phyloP scores from a whole-genome alignment of 2,888 invertebrate species.

The Byasa hedistus region DNA sequence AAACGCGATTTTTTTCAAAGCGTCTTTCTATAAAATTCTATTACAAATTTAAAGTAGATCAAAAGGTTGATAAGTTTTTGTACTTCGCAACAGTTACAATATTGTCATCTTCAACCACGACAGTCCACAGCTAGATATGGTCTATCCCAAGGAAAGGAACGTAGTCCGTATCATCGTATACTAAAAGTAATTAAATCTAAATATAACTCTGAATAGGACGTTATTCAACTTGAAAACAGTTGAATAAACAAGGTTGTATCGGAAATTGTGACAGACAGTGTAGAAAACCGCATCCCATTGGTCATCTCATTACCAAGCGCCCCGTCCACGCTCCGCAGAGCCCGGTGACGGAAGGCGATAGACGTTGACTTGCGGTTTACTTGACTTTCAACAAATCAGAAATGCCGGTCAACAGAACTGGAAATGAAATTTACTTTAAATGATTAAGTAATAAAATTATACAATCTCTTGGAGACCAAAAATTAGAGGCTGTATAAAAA shows the following conservation, averaged over 20 bases:
- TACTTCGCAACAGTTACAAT: too few relatives aligned
- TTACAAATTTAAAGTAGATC: too few relatives aligned
- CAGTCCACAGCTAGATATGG: too few relatives aligned
- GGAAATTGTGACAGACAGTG: conserved; percentile 20
- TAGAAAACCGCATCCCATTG: conserved; percentile 10
- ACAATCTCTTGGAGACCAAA: background rate
- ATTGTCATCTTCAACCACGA: too few relatives aligned
- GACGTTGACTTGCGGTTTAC: conserved; percentile 22
- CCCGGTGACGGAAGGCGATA: background rate
- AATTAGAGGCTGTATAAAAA: background rate
- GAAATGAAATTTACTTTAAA: conserved; percentile 5
- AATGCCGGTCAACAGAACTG: background rate
- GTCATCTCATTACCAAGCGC: conserved; percentile 12
- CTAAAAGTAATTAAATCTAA: background rate
- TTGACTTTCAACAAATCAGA: conserved; percentile 20
- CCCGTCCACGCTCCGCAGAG: background rate
- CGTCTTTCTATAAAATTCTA: too few relatives aligned
- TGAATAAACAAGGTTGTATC: conserved; percentile 4
- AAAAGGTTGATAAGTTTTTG: too few relatives aligned
- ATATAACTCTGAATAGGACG: background rate
- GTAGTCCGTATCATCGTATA: background rate
- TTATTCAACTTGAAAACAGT: background rate
- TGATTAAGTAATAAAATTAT: conserved; percentile 4
- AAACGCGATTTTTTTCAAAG: too few relatives aligned
- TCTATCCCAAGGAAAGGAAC: too few relatives aligned